phyloP scores from a whole-genome alignment of 23 tunicate genomes.

The Botrylloides violaceus region DNA sequence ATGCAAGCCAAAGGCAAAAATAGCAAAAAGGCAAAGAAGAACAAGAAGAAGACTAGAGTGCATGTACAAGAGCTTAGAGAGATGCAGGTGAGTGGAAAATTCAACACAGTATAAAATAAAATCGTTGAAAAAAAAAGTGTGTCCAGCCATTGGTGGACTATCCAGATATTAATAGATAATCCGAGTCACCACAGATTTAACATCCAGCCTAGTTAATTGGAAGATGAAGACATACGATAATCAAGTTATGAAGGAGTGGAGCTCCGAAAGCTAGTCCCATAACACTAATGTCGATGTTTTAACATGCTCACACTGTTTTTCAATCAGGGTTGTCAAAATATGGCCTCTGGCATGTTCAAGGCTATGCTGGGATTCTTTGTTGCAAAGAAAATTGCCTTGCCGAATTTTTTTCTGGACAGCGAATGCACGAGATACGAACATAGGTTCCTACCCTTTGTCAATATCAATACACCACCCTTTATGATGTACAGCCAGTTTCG shows the following conservation, averaged over 20 bases:
- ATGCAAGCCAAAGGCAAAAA: slow-evolving; percentile 8
- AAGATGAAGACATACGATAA: too few species aligned
- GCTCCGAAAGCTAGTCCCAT: too few species aligned
- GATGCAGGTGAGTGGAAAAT: slow-evolving; percentile 42
- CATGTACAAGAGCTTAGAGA: slow-evolving; percentile 38
- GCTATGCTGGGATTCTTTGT: slow-evolving; percentile 61
- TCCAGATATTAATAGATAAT: too few species aligned
- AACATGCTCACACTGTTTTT: neutral
- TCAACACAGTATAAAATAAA: too few species aligned
- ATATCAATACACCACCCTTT: slow-evolving; percentile 81
- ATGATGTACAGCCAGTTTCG: slow-evolving; percentile 67
- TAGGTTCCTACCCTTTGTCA: slow-evolving; percentile 68
- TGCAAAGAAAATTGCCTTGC: slow-evolving; percentile 49
- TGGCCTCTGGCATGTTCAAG: slow-evolving; percentile 75
- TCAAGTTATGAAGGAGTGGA: too few species aligned
- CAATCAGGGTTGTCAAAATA: slow-evolving; percentile 54
- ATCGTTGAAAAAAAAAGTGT: too few species aligned
- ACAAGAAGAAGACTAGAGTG: slow-evolving; percentile 37
- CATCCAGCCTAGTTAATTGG: too few species aligned
- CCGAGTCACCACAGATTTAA: too few species aligned
- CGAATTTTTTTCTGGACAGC: slow-evolving; percentile 57
- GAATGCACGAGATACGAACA: slow-evolving; percentile 90
- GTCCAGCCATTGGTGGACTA: too few species aligned
- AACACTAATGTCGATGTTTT: too few species aligned
- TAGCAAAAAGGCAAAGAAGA: slow-evolving; percentile 45